phyloP scores from a whole-genome alignment of 2,888 invertebrate species.

The Griposia aprilina region DNA sequence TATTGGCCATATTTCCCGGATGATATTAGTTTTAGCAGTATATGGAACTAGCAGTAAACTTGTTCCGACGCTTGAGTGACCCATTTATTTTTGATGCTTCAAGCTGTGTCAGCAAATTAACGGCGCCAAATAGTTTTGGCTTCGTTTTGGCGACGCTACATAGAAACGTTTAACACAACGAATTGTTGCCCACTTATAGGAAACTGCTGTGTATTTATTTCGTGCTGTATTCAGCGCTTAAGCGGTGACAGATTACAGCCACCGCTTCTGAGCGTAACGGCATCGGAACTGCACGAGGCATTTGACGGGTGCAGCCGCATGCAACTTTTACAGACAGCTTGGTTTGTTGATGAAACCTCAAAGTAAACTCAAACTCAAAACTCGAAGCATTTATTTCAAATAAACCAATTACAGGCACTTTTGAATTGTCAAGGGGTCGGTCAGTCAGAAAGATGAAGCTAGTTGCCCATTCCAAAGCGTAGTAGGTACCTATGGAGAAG shows the following conservation, averaged over 20 bases:
- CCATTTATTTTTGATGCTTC: slow-evolving; percentile 54
- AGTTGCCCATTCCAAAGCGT: no score
- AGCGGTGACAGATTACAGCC: slow-evolving; percentile 55
- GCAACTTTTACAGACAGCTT: slow-evolving; percentile 45
- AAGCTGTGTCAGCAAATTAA: slow-evolving; percentile 58
- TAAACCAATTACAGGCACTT: no score
- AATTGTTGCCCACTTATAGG: slow-evolving; percentile 57
- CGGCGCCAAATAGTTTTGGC: slow-evolving; percentile 63
- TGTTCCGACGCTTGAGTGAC: slow-evolving; percentile 54
- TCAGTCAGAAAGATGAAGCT: no score
- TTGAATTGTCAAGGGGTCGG: no score
- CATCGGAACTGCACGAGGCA: slow-evolving; percentile 41
- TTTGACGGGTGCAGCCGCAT: slow-evolving; percentile 53
- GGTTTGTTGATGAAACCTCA: slow-evolving; percentile 41
- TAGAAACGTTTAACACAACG: slow-evolving; percentile 46
- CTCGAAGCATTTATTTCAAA: no score
- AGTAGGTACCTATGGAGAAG: no score
- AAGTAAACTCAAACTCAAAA: no score
- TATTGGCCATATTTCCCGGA: slow-evolving; percentile 78
- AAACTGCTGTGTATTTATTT: slow-evolving; percentile 61
- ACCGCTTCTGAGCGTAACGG: slow-evolving; percentile 21
- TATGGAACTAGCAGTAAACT: slow-evolving; percentile 43
- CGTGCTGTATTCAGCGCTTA: slow-evolving; percentile 52
- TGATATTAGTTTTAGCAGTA: slow-evolving; percentile 68
- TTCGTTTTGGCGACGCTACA: slow-evolving; percentile 54